A percentile compares a stretch with the other conserved stretches of the same genome.
Evolutionary conservation across 2,113 vertebrate species (phyloP).

Genomic region (Cyphomyrus discorhynchus): DNA sequence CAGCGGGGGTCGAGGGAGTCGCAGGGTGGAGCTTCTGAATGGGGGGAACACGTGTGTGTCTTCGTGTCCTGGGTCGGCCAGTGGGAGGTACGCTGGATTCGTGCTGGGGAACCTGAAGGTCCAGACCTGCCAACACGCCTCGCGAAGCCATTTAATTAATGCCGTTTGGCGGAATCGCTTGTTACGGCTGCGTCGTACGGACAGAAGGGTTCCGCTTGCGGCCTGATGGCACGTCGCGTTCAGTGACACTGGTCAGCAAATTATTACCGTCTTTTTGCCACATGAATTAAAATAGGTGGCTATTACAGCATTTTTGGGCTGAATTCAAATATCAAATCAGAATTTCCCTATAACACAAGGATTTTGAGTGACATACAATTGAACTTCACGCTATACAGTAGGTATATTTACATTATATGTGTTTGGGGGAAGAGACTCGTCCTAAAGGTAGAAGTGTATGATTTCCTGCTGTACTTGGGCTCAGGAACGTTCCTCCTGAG

Average conservation of each 20-base stretch:
- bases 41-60: background rate
- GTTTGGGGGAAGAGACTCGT: background rate
- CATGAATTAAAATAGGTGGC: background rate
- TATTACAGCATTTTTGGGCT: background rate
- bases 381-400: background rate
- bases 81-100: background rate
- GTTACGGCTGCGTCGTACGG: background rate
- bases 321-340: conserved; percentile 4
- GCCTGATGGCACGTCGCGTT: conserved; percentile 16
- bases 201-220: background rate
- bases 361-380: background rate
- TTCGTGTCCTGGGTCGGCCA: background rate
- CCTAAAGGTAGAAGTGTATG: no score
- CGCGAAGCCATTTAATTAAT: conserved; percentile 1
- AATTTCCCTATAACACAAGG: background rate
- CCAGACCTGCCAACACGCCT: background rate
- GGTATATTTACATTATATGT: background rate
- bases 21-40: background rate
- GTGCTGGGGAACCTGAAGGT: background rate
- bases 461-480: no score
- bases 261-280: background rate
- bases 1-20: background rate
- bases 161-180: background rate
- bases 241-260: background rate
- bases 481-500: no score